Conservation (phyloP, 2,888 invertebrate genomes). For the Malacosoma neustria region DNA sequence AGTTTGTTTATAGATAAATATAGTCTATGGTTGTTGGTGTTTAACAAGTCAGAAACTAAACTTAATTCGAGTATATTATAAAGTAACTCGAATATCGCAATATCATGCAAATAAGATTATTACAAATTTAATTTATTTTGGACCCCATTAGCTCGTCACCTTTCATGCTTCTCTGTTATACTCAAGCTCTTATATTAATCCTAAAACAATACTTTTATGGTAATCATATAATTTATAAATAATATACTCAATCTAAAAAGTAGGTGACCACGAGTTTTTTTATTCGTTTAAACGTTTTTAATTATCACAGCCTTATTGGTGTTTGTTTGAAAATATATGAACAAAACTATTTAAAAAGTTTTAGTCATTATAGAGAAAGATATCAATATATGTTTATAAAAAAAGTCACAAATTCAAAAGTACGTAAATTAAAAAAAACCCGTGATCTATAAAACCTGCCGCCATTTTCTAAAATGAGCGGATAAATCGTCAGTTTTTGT, state of each 20-base stretch:
- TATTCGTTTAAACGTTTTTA: too few relatives aligned
- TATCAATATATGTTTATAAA: too few relatives aligned
- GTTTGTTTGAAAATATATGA: too few relatives aligned
- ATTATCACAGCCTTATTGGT: constrained; percentile 69
- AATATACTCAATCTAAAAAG: constrained; percentile 24
- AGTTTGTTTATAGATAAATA: too few relatives aligned
- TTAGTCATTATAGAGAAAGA: too few relatives aligned
- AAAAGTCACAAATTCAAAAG: constrained; percentile 7
- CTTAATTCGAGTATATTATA: too few relatives aligned
- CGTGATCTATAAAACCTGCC: constrained; percentile 30
- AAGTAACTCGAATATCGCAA: too few relatives aligned
- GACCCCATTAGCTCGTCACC: constrained; percentile 31
- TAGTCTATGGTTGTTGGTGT: too few relatives aligned
- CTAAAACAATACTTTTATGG: constrained; percentile 62
- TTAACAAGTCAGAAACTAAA: too few relatives aligned
- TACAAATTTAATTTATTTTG: constrained; percentile 22
- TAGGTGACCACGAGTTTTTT: constrained; percentile 43
- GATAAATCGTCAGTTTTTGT: too few relatives aligned
- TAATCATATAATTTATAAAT: constrained; percentile 31
- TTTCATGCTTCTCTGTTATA: constrained; percentile 42
- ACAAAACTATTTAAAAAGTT: too few relatives aligned
- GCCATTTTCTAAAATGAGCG: constrained; percentile 13
- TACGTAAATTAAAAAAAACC: constrained; percentile 30
- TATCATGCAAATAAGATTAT: too few relatives aligned
- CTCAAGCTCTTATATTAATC: constrained; percentile 41